Base-by-base conservation (phyloP, 2,113 vertebrate genomes). In the Trochalopteron elliotii region DNA sequence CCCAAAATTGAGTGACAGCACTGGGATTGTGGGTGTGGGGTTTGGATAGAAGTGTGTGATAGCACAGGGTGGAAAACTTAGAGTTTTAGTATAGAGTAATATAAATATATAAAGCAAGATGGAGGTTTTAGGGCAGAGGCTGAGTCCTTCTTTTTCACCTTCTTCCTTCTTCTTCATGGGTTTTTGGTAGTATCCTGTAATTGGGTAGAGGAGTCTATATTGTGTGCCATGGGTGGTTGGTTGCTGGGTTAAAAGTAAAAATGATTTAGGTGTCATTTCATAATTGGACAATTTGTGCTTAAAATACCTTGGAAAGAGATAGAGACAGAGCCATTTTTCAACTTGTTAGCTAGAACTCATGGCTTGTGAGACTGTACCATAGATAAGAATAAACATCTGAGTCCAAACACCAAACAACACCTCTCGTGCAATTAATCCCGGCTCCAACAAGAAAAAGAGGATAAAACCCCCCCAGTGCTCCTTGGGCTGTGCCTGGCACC, bases 161-260 rank as follows among this genome's bases (percentile, higher is more conserved):
- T 57, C 52, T 27, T 52, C 50, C 25, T 27, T 50, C 19, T 56
- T 22, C 55, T 57, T 6, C 33, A n/a, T 15, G 33, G 55, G 8
- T 57, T 4, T 11, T 57, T 9, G 33, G 8, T 57, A 8, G 55
- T 6, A 15, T 15, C 5, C n/a, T 57, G 55, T 57, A 57, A 23
- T 10, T 23, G 13, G 55, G 9, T n/a, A 15, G 17, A 57, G 23
- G 8, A 56, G 2, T n/a, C 55, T 4, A 1, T 5, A 57, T 57
- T 57, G 33, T 1, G 0, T 33, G 9, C 55, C 55, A n/a, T 0
- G 7, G 33, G 55, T 57, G 33, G 9, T n/a, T n/a, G 21, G 55
- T 57, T 57, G 23, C 15, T n/a, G 21, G 21, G 55, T n/a, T 56
- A 57, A n/a, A 56, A n/a, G 21, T 57, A 57, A n/a, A 57, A 57